Evolutionary conservation across 2,888 invertebrate species (phyloP).

Genomic region (Pogonocherus hispidulus): DNA sequence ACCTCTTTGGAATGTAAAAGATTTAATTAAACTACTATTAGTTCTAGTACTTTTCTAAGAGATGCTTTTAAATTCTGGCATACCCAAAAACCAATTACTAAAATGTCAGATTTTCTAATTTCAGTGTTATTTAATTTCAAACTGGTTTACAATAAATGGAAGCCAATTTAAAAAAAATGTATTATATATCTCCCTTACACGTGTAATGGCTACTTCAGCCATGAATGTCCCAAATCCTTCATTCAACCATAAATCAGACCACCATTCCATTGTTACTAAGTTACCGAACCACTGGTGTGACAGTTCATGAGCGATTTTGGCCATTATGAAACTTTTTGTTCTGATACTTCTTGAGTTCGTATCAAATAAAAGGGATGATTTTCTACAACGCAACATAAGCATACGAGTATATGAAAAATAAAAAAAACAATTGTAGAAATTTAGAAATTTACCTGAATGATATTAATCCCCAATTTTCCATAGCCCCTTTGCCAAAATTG

Average conservation of each 20-base stretch:
- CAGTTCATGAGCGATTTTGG: conserved; percentile 77
- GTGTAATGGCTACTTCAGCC: conserved; percentile 71
- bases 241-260: conserved; percentile 80
- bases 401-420: background rate
- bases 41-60: too few relatives aligned
- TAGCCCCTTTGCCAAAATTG: conserved; percentile 72
- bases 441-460: conserved; percentile 69
- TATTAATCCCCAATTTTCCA: conserved; percentile 74
- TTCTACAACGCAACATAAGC: too few relatives aligned
- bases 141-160: too few relatives aligned
- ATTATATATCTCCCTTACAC: too few relatives aligned
- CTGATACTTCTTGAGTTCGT: conserved; percentile 67
- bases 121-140: too few relatives aligned
- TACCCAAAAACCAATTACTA: too few relatives aligned
- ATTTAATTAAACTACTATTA: too few relatives aligned
- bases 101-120: too few relatives aligned
- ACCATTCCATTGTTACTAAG: conserved; percentile 79
- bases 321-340: conserved; percentile 63
- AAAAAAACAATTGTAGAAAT: too few relatives aligned
- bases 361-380: conserved; percentile 75
- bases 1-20: too few relatives aligned
- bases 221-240: conserved; percentile 81
- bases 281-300: conserved; percentile 86
- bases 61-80: too few relatives aligned
- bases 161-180: too few relatives aligned